phyloP scores from a whole-genome alignment of 37 sponge, comb jelly and placozoan genomes.

The Beroe forskalii region DNA sequence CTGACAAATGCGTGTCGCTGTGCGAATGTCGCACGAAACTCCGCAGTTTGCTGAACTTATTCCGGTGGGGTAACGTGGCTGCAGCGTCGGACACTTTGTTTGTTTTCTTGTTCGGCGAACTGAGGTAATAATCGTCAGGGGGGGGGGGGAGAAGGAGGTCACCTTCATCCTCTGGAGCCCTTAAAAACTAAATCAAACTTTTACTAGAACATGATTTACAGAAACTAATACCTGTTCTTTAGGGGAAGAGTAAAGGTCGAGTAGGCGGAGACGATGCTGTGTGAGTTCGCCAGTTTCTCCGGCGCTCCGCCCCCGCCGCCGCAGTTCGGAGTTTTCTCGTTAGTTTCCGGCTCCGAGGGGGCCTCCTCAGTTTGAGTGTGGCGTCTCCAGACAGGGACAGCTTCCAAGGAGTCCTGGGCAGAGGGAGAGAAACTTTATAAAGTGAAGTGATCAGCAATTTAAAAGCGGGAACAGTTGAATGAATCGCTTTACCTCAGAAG shows the following conservation, averaged over 20 bases:
- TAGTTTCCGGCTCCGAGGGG: not conserved
- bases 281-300: conserved; percentile 1
- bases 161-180: too few relatives aligned
- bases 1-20: conserved; percentile 57
- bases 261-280: conserved; percentile 23
- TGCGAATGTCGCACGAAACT: conserved; percentile 57
- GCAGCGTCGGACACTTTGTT: conserved; percentile 54
- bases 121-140: too few relatives aligned
- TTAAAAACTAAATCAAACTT: too few relatives aligned
- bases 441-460: not conserved
- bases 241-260: conserved; percentile 27
- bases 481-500: too few relatives aligned
- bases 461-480: not conserved
- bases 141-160: too few relatives aligned
- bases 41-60: conserved; percentile 36
- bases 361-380: not conserved
- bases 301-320: too few relatives aligned
- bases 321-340: not conserved
- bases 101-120: conserved; percentile 41
- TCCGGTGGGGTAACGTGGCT: conserved; percentile 32
- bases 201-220: too few relatives aligned
- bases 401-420: conserved; percentile 40
- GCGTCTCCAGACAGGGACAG: not conserved
- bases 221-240: not conserved
- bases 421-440: too few relatives aligned